Percentiles rank a stretch among this genome's conserved stretches.
phyloP scores from a whole-genome alignment of 2,113 vertebrate species.

The Protobothrops flavoviridis region DNA sequence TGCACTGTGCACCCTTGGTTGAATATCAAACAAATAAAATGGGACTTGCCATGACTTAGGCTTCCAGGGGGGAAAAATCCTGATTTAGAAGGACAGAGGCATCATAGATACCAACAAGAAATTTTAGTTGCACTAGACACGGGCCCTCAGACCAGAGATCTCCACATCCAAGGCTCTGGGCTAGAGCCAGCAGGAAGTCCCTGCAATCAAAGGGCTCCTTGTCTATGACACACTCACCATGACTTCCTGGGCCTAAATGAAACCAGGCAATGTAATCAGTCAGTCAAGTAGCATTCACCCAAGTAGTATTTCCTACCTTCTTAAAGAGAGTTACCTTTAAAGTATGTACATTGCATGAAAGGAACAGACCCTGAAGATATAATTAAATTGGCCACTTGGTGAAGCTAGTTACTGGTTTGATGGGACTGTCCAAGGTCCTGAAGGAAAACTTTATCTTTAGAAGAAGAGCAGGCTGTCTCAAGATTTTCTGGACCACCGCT shows the following conservation, averaged over 20 bases:
- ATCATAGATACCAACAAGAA: background rate
- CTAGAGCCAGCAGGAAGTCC: background rate
- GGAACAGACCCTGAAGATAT: background rate
- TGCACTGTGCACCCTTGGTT: background rate
- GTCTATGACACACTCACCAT: background rate
- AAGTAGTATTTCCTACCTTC: background rate
- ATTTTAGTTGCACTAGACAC: background rate
- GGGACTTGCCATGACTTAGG: background rate
- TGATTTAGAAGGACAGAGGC: background rate
- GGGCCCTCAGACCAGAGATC: background rate
- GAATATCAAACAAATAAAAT: background rate
- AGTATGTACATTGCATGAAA: background rate
- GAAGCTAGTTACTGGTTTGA: background rate
- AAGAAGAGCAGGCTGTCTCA: background rate
- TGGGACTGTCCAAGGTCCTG: background rate
- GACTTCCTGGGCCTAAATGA: background rate
- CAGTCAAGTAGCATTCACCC: background rate
- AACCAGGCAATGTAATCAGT: background rate
- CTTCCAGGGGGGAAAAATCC: background rate
- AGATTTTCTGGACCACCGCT: background rate
- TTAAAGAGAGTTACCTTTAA: background rate
- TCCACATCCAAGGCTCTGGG: background rate
- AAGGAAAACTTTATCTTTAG: background rate
- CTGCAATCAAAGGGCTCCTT: background rate
- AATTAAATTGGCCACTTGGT: background rate